These are phyloP conservation scores for honey bee (Apis mellifera) DNA, from an alignment of 1,140 invertebrate species.

Conservation along the genomic window Amel_HAv3.1 CM009941.2:9846001-9846500, in stretches of 20 bases:
- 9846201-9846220: constrained; percentile 33
- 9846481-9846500: not conserved
- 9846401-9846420: constrained; percentile 15
- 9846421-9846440: constrained; percentile 19
- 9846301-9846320: constrained; percentile 54
- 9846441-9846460: constrained; percentile 7
- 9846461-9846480: not conserved
- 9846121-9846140: not conserved
- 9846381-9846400: constrained; percentile 33
- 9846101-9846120: constrained; percentile 43
- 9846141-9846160: not conserved
- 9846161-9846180: not conserved
- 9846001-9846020: constrained; percentile 23
- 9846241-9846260: constrained; percentile 32
- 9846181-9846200: constrained; percentile 12
- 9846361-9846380: constrained; percentile 34
- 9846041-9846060: constrained; percentile 45
- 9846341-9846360: not conserved
- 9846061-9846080: constrained; percentile 50
- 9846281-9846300: constrained; percentile 56
- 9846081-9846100: constrained; percentile 58
- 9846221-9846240: constrained; percentile 42
- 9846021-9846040: constrained; percentile 36
- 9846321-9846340: constrained; percentile 52
- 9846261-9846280: constrained; percentile 53